These are phyloP conservation scores for Sphaerophoria rueppellii DNA, from an alignment of 2,888 invertebrate species.

Conservation along the genomic window DNA sequence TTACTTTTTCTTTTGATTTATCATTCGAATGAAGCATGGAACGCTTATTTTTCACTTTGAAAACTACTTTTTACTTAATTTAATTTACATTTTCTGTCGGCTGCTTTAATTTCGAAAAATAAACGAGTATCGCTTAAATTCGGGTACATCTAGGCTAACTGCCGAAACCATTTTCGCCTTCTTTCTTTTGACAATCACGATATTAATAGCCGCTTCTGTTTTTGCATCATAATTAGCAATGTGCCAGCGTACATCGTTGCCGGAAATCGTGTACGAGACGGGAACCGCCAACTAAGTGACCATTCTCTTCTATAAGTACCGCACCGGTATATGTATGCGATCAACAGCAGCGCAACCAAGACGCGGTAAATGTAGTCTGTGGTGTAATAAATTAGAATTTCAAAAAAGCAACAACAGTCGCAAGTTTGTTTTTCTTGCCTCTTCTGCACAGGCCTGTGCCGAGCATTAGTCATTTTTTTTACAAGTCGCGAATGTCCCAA, in stretches of 20 bases:
- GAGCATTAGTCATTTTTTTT: constrained; percentile 32
- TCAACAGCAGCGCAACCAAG: not conserved
- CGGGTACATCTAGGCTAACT: constrained; percentile 23
- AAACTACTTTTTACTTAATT: too few species aligned
- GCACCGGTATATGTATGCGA: not conserved
- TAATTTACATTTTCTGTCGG: too few species aligned
- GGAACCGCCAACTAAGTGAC: constrained; percentile 38
- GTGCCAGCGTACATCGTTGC: constrained; percentile 47
- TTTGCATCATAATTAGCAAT: constrained; percentile 51
- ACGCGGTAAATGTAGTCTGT: not conserved
- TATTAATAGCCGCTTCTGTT: constrained; percentile 53
- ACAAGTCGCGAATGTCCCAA: constrained; percentile 4
- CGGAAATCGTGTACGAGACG: constrained; percentile 54
- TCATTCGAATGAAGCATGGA: too few species aligned
- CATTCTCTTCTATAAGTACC: not conserved
- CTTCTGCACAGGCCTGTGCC: not conserved
- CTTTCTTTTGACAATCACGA: constrained; percentile 3
- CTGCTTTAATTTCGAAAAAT: too few species aligned
- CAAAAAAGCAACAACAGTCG: constrained; percentile 3
- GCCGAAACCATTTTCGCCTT: constrained; percentile 13
- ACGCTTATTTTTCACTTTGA: too few species aligned
- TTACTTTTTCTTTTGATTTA: too few species aligned
- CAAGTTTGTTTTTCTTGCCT: constrained; percentile 24
- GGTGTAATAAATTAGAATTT: constrained; percentile 34
- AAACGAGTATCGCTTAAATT: too few species aligned